Base-by-base conservation (phyloP, 2,888 invertebrate species). In the Crepidodera aurea region DNA sequence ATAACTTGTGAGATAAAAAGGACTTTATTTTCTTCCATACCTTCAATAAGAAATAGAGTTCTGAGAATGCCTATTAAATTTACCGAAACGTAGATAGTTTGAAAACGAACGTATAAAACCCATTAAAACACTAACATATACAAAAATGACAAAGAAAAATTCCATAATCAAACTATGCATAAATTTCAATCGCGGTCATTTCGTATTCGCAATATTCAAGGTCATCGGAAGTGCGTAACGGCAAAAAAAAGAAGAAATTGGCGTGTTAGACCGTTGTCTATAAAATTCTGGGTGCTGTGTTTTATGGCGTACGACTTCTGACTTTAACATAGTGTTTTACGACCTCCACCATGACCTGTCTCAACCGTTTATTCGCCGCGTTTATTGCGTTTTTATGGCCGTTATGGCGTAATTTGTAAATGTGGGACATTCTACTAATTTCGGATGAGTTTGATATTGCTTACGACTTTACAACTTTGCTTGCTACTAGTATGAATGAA, bases 311-410 rank as follows among this genome's bases (percentile, higher is more conserved):
- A 75, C 77, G 75, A 77, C 77, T 77, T 74, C 77, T 76, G 76
- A 76, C 76, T 77, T 76, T 77, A 74, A 75, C 73, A 73, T 60
- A 75, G 77, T 78, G 77, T 79, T 79, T 79, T 79, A 79, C 78
- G 79, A 78, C 64, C 66, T 55, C 42, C 69, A 70, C 74, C 78
- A 72, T 77, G 79, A 80, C 80, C 80, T 79, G 75, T 78, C 78
- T 69, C 78, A 80, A 79, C 69, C 77, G 76, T 80, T 79, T 79
- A 79, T 79, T 79, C 76, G 75, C 76, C 77, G 77, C 78, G 76
- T 79, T 80, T 80, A 80, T 78, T 78, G 76, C 79, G 72, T 79
- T 79, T 79, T 79, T 79, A 79, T 74, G 77, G 76, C 71, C 75
- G 77, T 79, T 78, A 78, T 77, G 73, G 77, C 68, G 79, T 78